These are phyloP conservation scores for Pedicia rivosa DNA, from an alignment of 2,888 invertebrate genomes.

Conservation along the genomic window DNA sequence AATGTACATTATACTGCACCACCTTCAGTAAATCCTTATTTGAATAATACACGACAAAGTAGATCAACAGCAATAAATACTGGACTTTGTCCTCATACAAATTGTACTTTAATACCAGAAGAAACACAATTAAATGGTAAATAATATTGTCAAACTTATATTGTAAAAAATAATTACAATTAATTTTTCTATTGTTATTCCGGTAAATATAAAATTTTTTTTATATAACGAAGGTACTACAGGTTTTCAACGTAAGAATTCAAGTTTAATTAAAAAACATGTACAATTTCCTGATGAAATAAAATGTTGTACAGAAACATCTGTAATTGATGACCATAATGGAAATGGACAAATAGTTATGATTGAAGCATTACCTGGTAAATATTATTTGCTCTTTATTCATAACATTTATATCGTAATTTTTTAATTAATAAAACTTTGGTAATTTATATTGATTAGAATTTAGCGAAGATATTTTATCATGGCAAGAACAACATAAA, in stretches of 20 bases:
- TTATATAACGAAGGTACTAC: slow-evolving; percentile 18
- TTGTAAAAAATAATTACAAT: neutral
- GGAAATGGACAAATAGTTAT: too few relatives aligned
- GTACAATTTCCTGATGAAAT: slow-evolving; percentile 51
- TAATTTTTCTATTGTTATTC: neutral
- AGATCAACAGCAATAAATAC: too few relatives aligned
- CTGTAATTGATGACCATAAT: slow-evolving; percentile 1
- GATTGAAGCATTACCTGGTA: too few relatives aligned
- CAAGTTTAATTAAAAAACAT: slow-evolving; percentile 41
- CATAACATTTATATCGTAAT: too few relatives aligned
- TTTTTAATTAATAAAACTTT: too few relatives aligned
- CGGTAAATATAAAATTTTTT: neutral
- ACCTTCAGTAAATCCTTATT: slow-evolving; percentile 12
- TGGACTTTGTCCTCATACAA: slow-evolving; percentile 13
- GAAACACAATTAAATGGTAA: slow-evolving; percentile 11
- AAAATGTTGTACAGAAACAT: slow-evolving; percentile 21
- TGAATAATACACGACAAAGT: too few relatives aligned
- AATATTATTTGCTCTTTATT: too few relatives aligned
- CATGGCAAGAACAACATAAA: too few relatives aligned
- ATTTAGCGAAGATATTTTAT: too few relatives aligned
- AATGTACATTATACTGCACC: slow-evolving; percentile 7
- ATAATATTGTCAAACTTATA: neutral
- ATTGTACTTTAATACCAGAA: slow-evolving; percentile 16
- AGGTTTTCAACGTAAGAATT: slow-evolving; percentile 32
- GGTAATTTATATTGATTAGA: too few relatives aligned